Conservation (phyloP, 2,113 vertebrate species). For the Morone chrysops region DNA sequence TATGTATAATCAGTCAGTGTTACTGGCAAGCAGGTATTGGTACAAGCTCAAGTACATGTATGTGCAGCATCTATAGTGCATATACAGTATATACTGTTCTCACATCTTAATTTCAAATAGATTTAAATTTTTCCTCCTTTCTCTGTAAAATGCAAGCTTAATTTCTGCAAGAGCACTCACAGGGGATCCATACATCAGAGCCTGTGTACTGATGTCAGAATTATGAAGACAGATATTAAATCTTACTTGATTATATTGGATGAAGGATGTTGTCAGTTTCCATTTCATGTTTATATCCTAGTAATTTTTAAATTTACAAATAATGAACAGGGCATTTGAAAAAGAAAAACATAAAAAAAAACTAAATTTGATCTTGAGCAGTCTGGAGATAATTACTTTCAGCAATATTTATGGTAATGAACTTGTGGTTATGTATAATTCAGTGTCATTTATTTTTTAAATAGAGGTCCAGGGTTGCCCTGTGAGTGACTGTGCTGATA, state of each 20-base stretch:
- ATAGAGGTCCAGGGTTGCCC: conserved; percentile 21
- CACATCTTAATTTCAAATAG: not conserved
- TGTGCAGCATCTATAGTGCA: not conserved
- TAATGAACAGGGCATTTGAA: conserved; percentile 29
- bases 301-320: conserved; percentile 42
- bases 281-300: conserved; percentile 41
- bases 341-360: conserved; percentile 42
- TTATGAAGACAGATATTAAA: conserved; percentile 1
- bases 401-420: conserved; percentile 55
- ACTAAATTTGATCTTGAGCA: conserved; percentile 21
- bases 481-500: conserved; percentile 23
- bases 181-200: not conserved
- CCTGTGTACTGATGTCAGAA: not conserved
- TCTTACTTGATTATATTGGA: not conserved
- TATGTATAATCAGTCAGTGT: not conserved
- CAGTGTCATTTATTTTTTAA: conserved; percentile 41
- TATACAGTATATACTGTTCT: too few species aligned
- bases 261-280: conserved; percentile 45
- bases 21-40: not conserved
- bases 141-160: not conserved
- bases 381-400: conserved; percentile 56
- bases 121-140: not conserved
- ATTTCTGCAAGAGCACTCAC: not conserved
- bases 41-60: not conserved
- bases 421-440: conserved; percentile 50